Evolutionary conservation across 2,797 vertebrate species (phyloP), one percentile per base, ranked within the genome.

Genomic region (Ceyx erithaca): DNA sequence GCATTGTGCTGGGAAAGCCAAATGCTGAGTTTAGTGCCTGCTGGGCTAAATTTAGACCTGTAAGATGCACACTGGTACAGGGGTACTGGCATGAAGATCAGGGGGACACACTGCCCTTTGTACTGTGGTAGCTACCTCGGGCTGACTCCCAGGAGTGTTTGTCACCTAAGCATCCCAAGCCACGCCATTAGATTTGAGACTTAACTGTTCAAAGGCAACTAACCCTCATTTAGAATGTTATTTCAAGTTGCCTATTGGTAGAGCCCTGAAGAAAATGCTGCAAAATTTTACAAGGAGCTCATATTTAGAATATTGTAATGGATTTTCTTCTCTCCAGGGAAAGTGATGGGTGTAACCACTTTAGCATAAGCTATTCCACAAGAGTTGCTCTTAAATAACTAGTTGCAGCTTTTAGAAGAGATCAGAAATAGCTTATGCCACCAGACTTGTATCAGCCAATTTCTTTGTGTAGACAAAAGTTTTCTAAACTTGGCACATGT

Each of bases 261-360:
- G 19, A 80, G 17, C 45, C 40, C 35, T 62, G 61, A 85, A 92
- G 58, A 91, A 89, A 83, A 91, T 31, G n/a, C 48, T 70, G 31
- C 55, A 85, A 9, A 87, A 87, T 15, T 87, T 73, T 93, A 76
- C 52, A 80, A 28, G 57, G 69, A 80, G 43, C 89, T 85, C 63
- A 79, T 41, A 18, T 94, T 92, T 94, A 85, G 87, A 84, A 93
- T 94, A 89, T n/a, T 89, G 80, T 59, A 89, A 89, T 57, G 63
- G 69, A 73, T 72, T 90, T 85, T 90, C 0, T 85, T 71, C 30
- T 83, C 92, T 86, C 91, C 26, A 25, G 80, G 73, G 92, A 84
- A 79, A 72, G 40, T 25, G 22, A 89, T 75, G 92, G 77, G 92
- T 94, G 87, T 95, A 94, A 92, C 91, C 85, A 76, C 59, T 37